Evolutionary conservation across 2,797 vertebrate species (phyloP), one percentile per base, ranked within the genome.

Genomic region (Trichosurus vulpecula): DNA sequence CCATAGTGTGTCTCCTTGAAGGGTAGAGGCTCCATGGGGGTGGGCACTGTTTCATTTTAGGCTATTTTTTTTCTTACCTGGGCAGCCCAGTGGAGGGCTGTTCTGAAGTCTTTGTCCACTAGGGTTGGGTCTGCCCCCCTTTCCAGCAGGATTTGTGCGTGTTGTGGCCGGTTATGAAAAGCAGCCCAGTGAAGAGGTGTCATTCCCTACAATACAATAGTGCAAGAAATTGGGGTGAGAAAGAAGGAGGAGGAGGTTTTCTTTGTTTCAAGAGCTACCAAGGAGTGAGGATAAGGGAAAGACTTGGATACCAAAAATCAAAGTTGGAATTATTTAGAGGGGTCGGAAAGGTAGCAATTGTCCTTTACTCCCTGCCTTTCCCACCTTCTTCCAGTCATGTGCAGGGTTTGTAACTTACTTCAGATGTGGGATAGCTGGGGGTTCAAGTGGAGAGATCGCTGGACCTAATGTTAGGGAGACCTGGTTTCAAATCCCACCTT

Each of bases 101-200:
- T 99, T 98, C 99, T 99, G 95, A 99, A 99, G 98, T 99, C 99
- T 97, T 99, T 99, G 98, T 99, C 99, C 98, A 99, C 99, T 74
- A 99, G 98, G 0, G 99, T 99, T 1, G 98, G 99, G 92, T 99
- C 99, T 41, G 99, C 99, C 94, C 99, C 99, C 95, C 98, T 99
- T 96, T 99, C 99, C 97, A 99, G 97, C 95, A 99, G 98, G 51
- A 98, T 98, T 96, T 99, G 99, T 3, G 99, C 98, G 30, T 99
- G 99, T 91, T 99, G 99, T 0, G 99, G 99, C 53, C 98, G 98
- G 97, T 99, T 99, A 97, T 99, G 99, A 97, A 99, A 99, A 1
- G 99, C 99, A 29, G 99, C 99, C 99, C 99, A 99, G 92, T 99
- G 99, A 53, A 99, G 99, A 0, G 99, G 99, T 0, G 99, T 99